phyloP scores from a whole-genome alignment of 2,797 vertebrate genomes.

The Gephyroberyx darwinii region DNA sequence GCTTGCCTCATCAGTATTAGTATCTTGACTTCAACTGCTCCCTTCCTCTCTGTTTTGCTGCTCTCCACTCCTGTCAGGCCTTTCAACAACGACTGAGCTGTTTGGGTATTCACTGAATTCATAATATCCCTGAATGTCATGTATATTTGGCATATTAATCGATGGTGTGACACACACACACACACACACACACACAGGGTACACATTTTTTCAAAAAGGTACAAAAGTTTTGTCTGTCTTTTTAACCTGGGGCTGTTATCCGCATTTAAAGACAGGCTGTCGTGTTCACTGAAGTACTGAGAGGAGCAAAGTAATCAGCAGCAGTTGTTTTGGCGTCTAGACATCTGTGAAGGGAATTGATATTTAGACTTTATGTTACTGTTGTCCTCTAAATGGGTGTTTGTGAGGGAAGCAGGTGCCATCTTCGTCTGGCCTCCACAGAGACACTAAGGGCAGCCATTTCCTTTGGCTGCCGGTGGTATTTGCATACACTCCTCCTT shows the following conservation, averaged over 20 bases:
- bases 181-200: not conserved
- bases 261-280: conserved; percentile 17
- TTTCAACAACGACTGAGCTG: conserved; percentile 56
- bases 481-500: conserved; percentile 80
- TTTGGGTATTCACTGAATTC: conserved; percentile 51
- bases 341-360: conserved; percentile 59
- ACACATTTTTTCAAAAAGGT: too few species aligned
- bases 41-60: conserved; percentile 36
- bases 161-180: not conserved
- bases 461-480: conserved; percentile 78
- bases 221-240: not conserved
- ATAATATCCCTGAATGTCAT: conserved; percentile 58
- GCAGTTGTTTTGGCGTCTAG: conserved; percentile 34
- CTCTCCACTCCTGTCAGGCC: conserved; percentile 61
- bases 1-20: conserved; percentile 73
- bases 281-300: conserved; percentile 29
- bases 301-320: conserved; percentile 19
- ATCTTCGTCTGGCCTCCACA: conserved; percentile 67
- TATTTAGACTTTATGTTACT: conserved; percentile 61
- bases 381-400: conserved; percentile 72
- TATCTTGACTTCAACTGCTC: conserved; percentile 43
- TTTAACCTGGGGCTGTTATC: not conserved
- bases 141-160: conserved; percentile 52
- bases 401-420: conserved; percentile 82
- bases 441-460: conserved; percentile 73